A percentile compares a stretch with the other conserved stretches of the same genome.
phyloP scores from a whole-genome alignment of 1,140 invertebrate species.

The Leptestheria dahalacensis region DNA sequence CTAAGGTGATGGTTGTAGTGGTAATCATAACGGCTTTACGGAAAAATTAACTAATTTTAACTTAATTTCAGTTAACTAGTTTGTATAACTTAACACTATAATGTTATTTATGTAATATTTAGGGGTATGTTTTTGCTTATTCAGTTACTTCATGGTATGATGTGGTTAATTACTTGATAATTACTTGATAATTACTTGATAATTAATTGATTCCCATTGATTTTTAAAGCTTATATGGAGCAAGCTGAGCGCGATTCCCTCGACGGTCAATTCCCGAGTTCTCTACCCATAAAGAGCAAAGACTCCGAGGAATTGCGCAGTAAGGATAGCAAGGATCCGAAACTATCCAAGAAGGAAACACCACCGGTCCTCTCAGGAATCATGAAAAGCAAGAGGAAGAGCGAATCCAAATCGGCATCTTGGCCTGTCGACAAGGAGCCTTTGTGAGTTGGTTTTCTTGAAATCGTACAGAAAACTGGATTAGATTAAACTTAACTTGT shows the following conservation, averaged over 20 bases:
- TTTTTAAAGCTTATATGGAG: constrained; percentile 31
- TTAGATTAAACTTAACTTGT: too few relatives aligned
- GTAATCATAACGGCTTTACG: too few relatives aligned
- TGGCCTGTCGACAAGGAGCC: neutral
- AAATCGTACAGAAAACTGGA: too few relatives aligned
- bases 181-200: neutral
- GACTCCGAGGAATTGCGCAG: constrained; percentile 24
- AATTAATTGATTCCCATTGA: neutral
- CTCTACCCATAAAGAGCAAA: constrained; percentile 27
- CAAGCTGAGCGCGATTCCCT: constrained; percentile 36
- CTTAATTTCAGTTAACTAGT: too few relatives aligned
- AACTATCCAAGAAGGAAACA: neutral
- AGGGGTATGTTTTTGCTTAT: neutral
- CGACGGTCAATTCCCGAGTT: constrained; percentile 30
- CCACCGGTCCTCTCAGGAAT: constrained; percentile 11
- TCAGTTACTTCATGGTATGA: too few relatives aligned
- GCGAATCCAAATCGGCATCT: neutral
- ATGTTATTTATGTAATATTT: neutral
- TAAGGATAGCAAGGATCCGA: constrained; percentile 19
- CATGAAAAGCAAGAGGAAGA: neutral
- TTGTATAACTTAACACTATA: too few relatives aligned
- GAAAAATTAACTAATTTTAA: too few relatives aligned
- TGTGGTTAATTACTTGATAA: neutral
- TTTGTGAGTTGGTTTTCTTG: neutral
- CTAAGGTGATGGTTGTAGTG: too few relatives aligned